Evolutionary conservation across 2,888 invertebrate species (phyloP).

Genomic region (Thecocarcelia acutangulata): DNA sequence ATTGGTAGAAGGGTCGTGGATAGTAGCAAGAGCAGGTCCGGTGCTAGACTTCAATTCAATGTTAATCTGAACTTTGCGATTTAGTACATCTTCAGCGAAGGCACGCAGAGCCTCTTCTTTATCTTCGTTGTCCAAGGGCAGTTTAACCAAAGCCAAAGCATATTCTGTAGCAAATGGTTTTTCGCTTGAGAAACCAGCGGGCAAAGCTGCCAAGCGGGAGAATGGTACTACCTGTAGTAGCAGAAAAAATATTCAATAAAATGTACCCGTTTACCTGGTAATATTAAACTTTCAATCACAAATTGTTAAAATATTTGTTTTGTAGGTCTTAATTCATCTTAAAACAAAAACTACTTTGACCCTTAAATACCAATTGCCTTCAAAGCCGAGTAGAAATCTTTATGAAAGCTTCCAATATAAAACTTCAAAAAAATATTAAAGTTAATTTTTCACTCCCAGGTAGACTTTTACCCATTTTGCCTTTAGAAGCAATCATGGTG

Average conservation of each 20-base stretch:
- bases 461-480: constrained; percentile 13
- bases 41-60: constrained; percentile 86
- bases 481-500: constrained; percentile 62
- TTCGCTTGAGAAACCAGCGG: constrained; percentile 88
- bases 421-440: constrained; percentile 69
- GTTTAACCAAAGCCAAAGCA: constrained; percentile 89
- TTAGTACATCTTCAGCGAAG: constrained; percentile 85
- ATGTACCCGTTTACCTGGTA: not conserved
- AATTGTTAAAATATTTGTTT: constrained; percentile 19
- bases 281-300: too few relatives aligned
- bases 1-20: constrained; percentile 79
- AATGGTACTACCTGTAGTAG: constrained; percentile 83
- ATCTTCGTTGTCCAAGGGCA: constrained; percentile 94
- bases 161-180: constrained; percentile 94
- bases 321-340: constrained; percentile 72
- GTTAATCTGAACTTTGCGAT: constrained; percentile 90
- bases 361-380: constrained; percentile 73
- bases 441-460: constrained; percentile 44
- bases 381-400: constrained; percentile 49
- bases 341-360: constrained; percentile 62
- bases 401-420: constrained; percentile 52
- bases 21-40: constrained; percentile 78
- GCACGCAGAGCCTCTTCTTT: constrained; percentile 87
- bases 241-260: not conserved
- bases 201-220: constrained; percentile 90